A percentile compares a stretch with the other conserved stretches of the same genome.
Evolutionary conservation across 2,797 vertebrate genomes (phyloP).

Genomic region (Lycodopsis pacificus): DNA sequence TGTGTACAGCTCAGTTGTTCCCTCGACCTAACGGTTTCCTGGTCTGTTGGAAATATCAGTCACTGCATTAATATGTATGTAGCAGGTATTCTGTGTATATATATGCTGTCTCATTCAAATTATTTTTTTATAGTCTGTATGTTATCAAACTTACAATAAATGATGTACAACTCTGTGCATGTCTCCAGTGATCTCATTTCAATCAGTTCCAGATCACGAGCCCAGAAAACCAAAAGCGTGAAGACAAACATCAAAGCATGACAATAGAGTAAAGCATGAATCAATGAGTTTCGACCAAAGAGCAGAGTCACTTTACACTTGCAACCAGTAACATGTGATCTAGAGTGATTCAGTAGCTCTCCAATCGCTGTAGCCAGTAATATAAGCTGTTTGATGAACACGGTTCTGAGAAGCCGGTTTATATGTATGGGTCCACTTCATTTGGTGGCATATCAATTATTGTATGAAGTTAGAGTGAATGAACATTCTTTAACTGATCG

Average conservation of each 20-base stretch:
- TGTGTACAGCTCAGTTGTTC: neutral
- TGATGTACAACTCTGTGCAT: neutral
- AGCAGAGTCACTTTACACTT: neutral
- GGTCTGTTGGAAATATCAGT: constrained; percentile 11
- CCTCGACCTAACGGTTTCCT: neutral
- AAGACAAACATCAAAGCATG: neutral
- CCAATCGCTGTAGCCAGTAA: too few species aligned
- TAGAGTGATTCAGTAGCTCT: too few species aligned
- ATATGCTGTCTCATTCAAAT: constrained; percentile 38
- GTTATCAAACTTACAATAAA: constrained; percentile 42
- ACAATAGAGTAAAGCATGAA: neutral
- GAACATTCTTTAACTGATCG: neutral
- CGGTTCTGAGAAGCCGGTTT: neutral
- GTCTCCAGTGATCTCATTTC: constrained; percentile 8
- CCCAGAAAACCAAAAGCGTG: neutral
- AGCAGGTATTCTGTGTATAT: constrained; percentile 46
- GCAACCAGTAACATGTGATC: neutral
- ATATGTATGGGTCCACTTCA: neutral
- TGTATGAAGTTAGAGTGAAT: neutral
- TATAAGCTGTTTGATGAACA: too few species aligned
- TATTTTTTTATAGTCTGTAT: constrained; percentile 46
- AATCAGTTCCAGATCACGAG: neutral
- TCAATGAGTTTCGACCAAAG: neutral
- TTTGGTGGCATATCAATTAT: neutral
- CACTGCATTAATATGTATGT: constrained; percentile 30